Evolutionary conservation across 1,140 invertebrate genomes (phyloP).

Genomic region (Helicorthomorpha holstii): DNA sequence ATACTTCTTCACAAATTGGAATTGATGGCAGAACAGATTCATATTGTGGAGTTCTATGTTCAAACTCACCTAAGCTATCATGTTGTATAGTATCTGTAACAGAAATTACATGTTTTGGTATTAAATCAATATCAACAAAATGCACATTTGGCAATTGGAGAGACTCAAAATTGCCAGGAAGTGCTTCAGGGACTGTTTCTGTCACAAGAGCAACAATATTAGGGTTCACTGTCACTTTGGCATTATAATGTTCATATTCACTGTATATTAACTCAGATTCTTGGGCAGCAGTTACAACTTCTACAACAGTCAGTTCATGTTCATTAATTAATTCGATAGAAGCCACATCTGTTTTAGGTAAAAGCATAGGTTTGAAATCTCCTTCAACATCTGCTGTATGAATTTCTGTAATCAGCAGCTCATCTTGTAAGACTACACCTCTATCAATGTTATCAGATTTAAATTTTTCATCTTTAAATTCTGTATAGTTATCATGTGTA

Average conservation of each 20-base stretch:
- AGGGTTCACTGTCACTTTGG: not conserved
- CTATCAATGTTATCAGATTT: conserved; percentile 7
- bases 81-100: conserved; percentile 7
- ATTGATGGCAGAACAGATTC: conserved; percentile 7
- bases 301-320: not conserved
- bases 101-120: conserved; percentile 5
- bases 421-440: not conserved
- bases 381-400: not conserved
- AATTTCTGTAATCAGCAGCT: not conserved
- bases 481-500: conserved; percentile 7
- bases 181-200: not conserved
- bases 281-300: not conserved
- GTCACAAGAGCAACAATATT: not conserved
- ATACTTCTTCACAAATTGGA: conserved; percentile 9
- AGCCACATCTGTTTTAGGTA: not conserved
- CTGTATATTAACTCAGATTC: not conserved
- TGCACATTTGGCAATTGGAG: not conserved
- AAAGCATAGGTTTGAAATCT: not conserved
- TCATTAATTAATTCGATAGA: not conserved
- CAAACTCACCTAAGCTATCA: conserved; percentile 2
- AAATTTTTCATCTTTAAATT: conserved; percentile 9
- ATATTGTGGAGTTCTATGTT: conserved; percentile 3
- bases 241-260: not conserved
- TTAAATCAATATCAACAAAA: not conserved
- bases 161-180: not conserved